phyloP scores from a whole-genome alignment of 2,888 invertebrate species.

The Antheraea yamamai region DNA sequence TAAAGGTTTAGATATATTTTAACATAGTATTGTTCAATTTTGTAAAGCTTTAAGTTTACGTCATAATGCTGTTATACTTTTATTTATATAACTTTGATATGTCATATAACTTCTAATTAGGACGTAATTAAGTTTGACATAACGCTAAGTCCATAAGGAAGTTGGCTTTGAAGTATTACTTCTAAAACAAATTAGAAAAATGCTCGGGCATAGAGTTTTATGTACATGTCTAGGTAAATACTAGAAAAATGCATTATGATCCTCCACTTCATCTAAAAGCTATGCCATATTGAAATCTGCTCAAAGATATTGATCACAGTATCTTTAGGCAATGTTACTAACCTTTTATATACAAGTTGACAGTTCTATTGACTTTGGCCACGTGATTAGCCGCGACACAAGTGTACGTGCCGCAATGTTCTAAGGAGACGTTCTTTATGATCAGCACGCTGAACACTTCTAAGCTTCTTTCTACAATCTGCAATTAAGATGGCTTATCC shows the following conservation, averaged over 20 bases:
- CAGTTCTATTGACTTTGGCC: conserved; percentile 86
- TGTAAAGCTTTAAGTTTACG: too few species aligned
- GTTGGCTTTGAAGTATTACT: not conserved
- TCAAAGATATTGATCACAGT: not conserved
- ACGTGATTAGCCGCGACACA: conserved; percentile 88
- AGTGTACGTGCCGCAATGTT: conserved; percentile 87
- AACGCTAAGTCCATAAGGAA: not conserved
- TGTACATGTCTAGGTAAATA: not conserved
- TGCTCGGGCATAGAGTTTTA: not conserved
- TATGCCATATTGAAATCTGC: too few species aligned
- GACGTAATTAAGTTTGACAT: not conserved
- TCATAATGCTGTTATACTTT: not conserved
- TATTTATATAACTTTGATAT: not conserved
- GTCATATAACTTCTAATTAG: not conserved
- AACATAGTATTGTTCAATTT: not conserved
- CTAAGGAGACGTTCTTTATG: conserved; percentile 87
- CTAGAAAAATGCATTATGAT: not conserved
- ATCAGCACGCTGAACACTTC: conserved; percentile 87
- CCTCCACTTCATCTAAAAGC: not conserved
- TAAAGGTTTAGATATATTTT: not conserved
- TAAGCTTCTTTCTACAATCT: conserved; percentile 85
- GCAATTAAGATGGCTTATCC: conserved; percentile 35
- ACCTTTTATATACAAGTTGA: conserved; percentile 88
- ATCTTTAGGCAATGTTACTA: conserved; percentile 32
- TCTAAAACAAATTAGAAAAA: not conserved